These are phyloP conservation scores for Zaprionus bogoriensis DNA, from an alignment of 2,888 invertebrate genomes.

Conservation along the genomic window DNA sequence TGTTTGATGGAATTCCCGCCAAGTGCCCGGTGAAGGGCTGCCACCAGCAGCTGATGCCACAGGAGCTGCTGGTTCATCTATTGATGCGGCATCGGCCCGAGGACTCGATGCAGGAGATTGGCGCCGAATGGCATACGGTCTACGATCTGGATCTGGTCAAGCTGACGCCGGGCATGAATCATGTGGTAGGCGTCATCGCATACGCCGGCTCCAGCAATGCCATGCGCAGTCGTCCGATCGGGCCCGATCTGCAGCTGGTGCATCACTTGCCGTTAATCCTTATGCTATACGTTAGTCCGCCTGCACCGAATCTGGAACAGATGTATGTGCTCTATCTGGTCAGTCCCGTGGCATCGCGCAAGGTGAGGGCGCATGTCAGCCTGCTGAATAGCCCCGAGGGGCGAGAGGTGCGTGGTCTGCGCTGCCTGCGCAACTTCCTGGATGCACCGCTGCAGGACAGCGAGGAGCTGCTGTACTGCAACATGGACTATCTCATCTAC, in stretches of 20 bases:
- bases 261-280: constrained; percentile 52
- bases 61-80: constrained; percentile 50
- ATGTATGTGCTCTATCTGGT: constrained; percentile 47
- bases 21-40: constrained; percentile 44
- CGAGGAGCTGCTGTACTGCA: constrained; percentile 41
- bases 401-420: constrained; percentile 37
- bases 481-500: constrained; percentile 50
- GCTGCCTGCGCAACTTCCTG: constrained; percentile 46
- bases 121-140: constrained; percentile 34
- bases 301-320: constrained; percentile 13
- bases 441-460: constrained; percentile 40
- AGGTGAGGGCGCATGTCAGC: constrained; percentile 41
- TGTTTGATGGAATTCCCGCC: constrained; percentile 40
- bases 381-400: constrained; percentile 16
- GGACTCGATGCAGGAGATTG: constrained; percentile 52
- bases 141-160: constrained; percentile 38
- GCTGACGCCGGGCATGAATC: constrained; percentile 44
- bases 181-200: constrained; percentile 48
- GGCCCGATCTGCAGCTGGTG: constrained; percentile 47
- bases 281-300: constrained; percentile 50
- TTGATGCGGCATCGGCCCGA: constrained; percentile 47
- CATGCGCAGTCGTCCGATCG: constrained; percentile 38
- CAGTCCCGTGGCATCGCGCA: constrained; percentile 29
- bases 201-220: constrained; percentile 34
- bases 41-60: constrained; percentile 23